Conservation (phyloP, 2,888 invertebrate species). For the Anthophora plumipes region DNA sequence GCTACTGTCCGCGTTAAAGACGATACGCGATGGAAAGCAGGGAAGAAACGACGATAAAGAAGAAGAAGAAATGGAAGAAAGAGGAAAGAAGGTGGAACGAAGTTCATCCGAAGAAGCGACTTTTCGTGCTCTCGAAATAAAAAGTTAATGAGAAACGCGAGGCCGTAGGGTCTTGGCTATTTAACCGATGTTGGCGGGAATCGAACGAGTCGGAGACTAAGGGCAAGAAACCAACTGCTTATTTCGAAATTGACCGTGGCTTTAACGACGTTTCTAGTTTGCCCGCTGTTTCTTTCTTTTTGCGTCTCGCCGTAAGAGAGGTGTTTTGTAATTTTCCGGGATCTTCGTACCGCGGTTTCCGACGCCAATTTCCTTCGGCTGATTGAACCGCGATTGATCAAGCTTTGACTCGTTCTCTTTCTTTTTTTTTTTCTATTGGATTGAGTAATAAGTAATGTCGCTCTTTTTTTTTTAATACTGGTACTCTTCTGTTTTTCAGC, state of each 20-base stretch:
- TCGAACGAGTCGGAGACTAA: slow-evolving; percentile 57
- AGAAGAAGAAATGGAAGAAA: not conserved
- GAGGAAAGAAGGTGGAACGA: slow-evolving; percentile 59
- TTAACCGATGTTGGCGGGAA: slow-evolving; percentile 64
- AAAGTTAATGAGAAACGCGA: slow-evolving; percentile 83
- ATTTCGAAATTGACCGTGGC: slow-evolving; percentile 73
- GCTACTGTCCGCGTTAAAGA: too few relatives aligned
- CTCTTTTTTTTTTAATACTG: too few relatives aligned
- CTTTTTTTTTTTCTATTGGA: not conserved
- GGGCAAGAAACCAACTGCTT: slow-evolving; percentile 63
- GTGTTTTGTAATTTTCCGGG: slow-evolving; percentile 54
- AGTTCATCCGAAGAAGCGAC: slow-evolving; percentile 77
- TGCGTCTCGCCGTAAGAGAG: slow-evolving; percentile 17
- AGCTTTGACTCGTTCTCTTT: not conserved
- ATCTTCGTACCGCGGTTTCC: slow-evolving; percentile 40
- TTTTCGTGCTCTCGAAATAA: slow-evolving; percentile 82
- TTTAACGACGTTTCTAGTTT: slow-evolving; percentile 57
- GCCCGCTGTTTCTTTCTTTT: slow-evolving; percentile 52
- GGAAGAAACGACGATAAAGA: not conserved
- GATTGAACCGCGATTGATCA: slow-evolving; percentile 60
- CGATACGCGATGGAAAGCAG: not conserved
- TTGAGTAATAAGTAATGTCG: not conserved
- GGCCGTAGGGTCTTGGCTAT: slow-evolving; percentile 53
- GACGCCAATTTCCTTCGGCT: slow-evolving; percentile 50
- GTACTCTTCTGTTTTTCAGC: too few relatives aligned